A percentile compares a stretch with the other conserved stretches of the same genome.
phyloP scores from a whole-genome alignment of 2,797 vertebrate species.

The Pseudochirops cupreus region DNA sequence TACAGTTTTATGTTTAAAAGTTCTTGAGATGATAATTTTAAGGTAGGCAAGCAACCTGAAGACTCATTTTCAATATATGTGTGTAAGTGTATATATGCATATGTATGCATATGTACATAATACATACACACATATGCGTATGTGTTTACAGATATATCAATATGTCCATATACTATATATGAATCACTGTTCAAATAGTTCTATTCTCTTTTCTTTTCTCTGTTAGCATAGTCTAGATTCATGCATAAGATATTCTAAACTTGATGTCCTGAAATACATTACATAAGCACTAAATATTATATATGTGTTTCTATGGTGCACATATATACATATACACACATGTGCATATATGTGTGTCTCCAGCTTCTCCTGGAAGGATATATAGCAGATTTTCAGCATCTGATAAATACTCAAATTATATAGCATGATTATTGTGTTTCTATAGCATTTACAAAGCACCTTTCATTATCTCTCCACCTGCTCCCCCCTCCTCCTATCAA shows the following conservation, averaged over 20 bases:
- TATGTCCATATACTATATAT: background rate
- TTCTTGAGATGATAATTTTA: background rate
- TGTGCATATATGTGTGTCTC: background rate
- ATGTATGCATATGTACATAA: too few species aligned
- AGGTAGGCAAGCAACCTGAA: background rate
- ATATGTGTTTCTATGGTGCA: background rate
- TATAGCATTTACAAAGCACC: background rate
- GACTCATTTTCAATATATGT: background rate
- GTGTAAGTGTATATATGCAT: background rate
- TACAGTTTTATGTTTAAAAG: background rate
- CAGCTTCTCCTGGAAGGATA: background rate
- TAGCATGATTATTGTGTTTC: background rate
- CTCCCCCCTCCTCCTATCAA: background rate
- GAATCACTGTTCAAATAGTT: background rate
- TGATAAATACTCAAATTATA: background rate
- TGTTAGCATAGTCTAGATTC: background rate
- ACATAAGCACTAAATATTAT: background rate
- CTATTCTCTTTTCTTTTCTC: background rate
- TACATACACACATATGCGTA: too few species aligned
- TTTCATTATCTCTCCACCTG: background rate
- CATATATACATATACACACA: background rate
- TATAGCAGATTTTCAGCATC: background rate
- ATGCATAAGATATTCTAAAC: background rate
- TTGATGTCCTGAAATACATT: background rate
- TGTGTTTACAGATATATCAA: background rate